Conservation (phyloP, 2,888 invertebrate species). For the Sesia apiformis region DNA sequence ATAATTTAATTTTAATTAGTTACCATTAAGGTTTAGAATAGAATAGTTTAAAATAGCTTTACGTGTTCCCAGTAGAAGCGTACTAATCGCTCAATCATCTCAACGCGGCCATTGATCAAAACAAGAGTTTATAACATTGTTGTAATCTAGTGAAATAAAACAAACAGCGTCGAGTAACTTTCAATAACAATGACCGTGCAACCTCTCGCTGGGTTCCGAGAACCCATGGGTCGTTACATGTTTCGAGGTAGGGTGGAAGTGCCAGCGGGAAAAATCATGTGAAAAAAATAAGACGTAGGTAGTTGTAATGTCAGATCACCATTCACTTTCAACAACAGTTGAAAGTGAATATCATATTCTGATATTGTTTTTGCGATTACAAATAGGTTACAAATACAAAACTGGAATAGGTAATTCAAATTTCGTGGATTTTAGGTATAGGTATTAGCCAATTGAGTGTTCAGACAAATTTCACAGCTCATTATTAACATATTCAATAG, state of each 20-base stretch:
- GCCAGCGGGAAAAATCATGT: background rate
- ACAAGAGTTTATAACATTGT: slow-evolving; percentile 2
- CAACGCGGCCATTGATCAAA: slow-evolving; percentile 2
- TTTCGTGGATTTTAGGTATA: too few species aligned
- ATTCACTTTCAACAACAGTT: too few species aligned
- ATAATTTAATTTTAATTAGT: too few species aligned
- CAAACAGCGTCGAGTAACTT: slow-evolving; percentile 15
- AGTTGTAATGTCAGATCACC: too few species aligned
- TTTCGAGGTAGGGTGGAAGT: background rate
- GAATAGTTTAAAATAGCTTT: background rate
- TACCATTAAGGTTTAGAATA: too few species aligned
- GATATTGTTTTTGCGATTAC: too few species aligned
- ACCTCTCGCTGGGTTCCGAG: slow-evolving; percentile 14
- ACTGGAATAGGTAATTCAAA: too few species aligned
- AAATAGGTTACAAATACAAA: too few species aligned
- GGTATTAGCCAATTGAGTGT: too few species aligned
- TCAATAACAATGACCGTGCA: slow-evolving; percentile 31
- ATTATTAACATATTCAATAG: too few species aligned
- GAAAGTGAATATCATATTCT: too few species aligned
- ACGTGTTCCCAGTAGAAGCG: background rate
- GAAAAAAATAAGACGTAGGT: background rate
- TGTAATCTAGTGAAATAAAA: slow-evolving; percentile 12
- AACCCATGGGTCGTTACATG: slow-evolving; percentile 9
- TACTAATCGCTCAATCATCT: background rate
- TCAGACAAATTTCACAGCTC: too few species aligned